Base-by-base conservation (phyloP, 2,888 invertebrate species). In the Vanessa cardui region DNA sequence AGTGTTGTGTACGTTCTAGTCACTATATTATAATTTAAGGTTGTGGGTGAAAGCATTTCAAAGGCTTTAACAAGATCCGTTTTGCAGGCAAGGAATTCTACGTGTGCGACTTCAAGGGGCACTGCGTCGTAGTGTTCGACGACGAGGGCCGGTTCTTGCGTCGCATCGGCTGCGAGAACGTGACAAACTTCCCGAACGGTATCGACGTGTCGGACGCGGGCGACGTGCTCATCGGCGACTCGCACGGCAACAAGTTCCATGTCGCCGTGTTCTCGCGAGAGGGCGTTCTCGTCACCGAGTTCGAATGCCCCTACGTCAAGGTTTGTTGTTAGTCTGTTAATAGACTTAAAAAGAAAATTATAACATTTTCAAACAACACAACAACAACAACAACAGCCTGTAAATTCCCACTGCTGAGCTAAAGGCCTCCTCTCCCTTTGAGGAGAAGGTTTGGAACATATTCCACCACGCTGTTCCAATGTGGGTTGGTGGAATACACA, bases 21-120 rank as follows among this genome's bases (percentile, higher is more conserved):
- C 2, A 39, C 39, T 39, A 9, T 9, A 39, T 9, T 39, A 8
- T 9, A 33, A 12, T 2, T 8, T 1, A 39, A 39, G 39, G 39
- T 39, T 12, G 12, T 39, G 8, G 12, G 12, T 39, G 2, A 39
- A 4, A 12, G 4, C 0, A 12, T 4, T 39, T 1, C 33, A 26
- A 20, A 26, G 7, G 21, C 50, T 49, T n/a, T 7, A 64, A 63
- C 26, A 16, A 61, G 39, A 47, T 39, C 9, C 6, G n/a, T 33
- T 54, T 84, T 83, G 31, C 87, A 97, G 97, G 97, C 80, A 96
- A 96, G 84, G 97, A 97, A 88, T 98, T 97, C 88, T 99, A 97
- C 90, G 98, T 99, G 70, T 99, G 99, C 89, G 99, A 99, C 91
- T 99, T 99, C 89, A 99, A 99, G 91, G 99, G 98, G 63, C 99